phyloP scores from a whole-genome alignment of 2,888 invertebrate species.

The Leptopterna dolabrata region DNA sequence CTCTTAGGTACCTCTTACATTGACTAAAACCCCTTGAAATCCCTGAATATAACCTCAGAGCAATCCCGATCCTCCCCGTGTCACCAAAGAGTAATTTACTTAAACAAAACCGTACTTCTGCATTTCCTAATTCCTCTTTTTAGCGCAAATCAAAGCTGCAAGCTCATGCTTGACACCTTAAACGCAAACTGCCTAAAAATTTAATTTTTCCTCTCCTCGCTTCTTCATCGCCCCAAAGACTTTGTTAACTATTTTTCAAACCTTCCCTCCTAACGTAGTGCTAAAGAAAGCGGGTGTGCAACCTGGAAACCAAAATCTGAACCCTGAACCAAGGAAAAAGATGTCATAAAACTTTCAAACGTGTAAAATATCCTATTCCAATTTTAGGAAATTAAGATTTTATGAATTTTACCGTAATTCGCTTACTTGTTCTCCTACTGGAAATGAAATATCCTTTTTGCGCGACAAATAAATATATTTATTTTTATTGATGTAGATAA shows the following conservation, averaged over 20 bases:
- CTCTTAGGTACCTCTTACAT: no score
- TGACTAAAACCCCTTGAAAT: no score
- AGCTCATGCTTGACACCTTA: no score
- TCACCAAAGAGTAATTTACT: no score
- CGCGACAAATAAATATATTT: slow-evolving; percentile 16
- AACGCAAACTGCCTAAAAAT: neutral
- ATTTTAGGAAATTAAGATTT: slow-evolving; percentile 34
- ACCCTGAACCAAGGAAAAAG: neutral
- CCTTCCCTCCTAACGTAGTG: neutral
- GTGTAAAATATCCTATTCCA: slow-evolving; percentile 43
- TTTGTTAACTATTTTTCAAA: neutral
- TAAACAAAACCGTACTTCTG: no score
- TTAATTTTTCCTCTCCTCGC: no score
- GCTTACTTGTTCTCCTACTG: neutral
- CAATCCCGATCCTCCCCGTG: no score
- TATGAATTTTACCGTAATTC: slow-evolving; percentile 4
- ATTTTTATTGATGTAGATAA: slow-evolving; percentile 50
- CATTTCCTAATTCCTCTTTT: neutral
- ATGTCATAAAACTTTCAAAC: slow-evolving; percentile 6
- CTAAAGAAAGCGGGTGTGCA: neutral
- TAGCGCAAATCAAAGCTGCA: neutral
- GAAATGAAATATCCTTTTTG: neutral
- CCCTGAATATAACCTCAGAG: no score
- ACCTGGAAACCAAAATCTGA: neutral
- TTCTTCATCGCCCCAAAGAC: neutral